These are phyloP conservation scores for Caenorhabditis latens DNA, from an alignment of 1,140 invertebrate species.

Conservation along the genomic window DNA sequence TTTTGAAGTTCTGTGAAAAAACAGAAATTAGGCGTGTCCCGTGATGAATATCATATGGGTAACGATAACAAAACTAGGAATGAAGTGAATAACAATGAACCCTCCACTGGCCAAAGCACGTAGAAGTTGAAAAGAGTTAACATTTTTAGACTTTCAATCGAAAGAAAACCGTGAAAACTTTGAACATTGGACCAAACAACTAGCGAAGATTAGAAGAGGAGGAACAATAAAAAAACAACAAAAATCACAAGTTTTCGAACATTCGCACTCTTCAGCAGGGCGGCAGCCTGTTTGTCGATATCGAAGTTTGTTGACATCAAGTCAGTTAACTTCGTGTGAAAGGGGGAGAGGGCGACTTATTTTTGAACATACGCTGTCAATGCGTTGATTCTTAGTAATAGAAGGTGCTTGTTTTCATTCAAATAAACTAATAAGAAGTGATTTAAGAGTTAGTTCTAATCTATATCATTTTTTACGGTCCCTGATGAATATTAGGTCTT, in stretches of 20 bases:
- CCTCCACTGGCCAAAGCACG: no score
- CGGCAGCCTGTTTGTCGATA: constrained; percentile 29
- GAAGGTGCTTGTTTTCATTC: no score
- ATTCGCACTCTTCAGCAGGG: not conserved
- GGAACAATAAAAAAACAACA: not conserved
- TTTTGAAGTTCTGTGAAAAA: not conserved
- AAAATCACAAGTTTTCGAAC: constrained; percentile 40
- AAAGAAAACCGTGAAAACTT: not conserved
- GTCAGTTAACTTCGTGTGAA: constrained; percentile 45
- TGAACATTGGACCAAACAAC: not conserved
- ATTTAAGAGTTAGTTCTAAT: no score
- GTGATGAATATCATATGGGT: no score
- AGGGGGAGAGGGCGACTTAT: not conserved
- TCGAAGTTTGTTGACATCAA: constrained; percentile 39
- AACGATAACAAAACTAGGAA: no score
- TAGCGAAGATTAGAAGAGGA: not conserved
- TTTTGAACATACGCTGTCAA: constrained; percentile 14
- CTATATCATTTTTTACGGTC: no score
- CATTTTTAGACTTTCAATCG: no score
- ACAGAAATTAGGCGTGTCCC: no score
- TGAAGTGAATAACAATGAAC: no score
- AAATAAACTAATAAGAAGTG: no score
- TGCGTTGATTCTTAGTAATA: not conserved
- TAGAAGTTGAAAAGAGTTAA: no score
- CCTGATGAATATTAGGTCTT: no score